These are phyloP conservation scores for Danio kyathit DNA, from an alignment of 2,797 vertebrate genomes.

Conservation along the genomic window DNA sequence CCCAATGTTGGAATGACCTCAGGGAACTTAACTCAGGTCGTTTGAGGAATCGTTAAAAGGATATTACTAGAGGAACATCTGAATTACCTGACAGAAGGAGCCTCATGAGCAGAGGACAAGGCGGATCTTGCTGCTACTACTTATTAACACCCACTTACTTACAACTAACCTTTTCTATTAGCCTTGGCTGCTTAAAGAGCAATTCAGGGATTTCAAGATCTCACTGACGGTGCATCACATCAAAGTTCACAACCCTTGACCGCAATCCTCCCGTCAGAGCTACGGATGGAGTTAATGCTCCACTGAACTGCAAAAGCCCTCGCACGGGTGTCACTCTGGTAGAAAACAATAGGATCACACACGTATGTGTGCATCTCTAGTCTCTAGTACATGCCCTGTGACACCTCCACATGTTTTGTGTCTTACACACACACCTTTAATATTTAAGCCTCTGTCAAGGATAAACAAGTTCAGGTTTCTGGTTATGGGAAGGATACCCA, in stretches of 20 bases:
- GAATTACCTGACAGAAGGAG: constrained; percentile 67
- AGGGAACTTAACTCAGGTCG: constrained; percentile 54
- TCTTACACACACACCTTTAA: constrained; percentile 19
- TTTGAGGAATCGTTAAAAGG: constrained; percentile 64
- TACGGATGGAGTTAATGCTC: constrained; percentile 65
- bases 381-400: neutral
- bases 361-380: constrained; percentile 57
- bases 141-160: neutral
- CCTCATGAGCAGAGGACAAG: constrained; percentile 38
- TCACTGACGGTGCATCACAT: neutral
- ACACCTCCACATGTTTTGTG: neutral
- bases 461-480: constrained; percentile 1
- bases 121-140: neutral
- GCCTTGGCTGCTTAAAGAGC: neutral
- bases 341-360: constrained; percentile 56
- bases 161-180: neutral
- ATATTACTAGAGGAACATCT: constrained; percentile 64
- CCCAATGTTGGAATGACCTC: constrained; percentile 59
- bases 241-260: constrained; percentile 53
- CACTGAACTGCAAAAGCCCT: constrained; percentile 59
- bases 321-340: constrained; percentile 50
- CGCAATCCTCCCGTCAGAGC: neutral
- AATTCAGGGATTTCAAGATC: constrained; percentile 6
- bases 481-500: neutral
- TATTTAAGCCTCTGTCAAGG: neutral